These are phyloP conservation scores for Remorina albescens DNA, from an alignment of 2,797 vertebrate genomes.

Conservation along the genomic window DNA sequence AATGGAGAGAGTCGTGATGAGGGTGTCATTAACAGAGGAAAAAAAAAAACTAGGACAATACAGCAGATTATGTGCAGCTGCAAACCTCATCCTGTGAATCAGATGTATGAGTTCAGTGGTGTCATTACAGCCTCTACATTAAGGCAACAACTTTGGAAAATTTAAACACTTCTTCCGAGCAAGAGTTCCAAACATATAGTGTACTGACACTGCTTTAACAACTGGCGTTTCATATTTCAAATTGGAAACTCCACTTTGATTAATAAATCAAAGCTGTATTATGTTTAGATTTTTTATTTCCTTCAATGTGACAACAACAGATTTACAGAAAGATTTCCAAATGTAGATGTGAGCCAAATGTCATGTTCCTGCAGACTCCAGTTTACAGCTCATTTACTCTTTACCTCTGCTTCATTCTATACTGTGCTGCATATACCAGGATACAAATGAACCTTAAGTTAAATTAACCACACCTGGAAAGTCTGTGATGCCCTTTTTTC, in stretches of 20 bases:
- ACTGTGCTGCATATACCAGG: not conserved
- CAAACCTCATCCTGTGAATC: constrained; percentile 68
- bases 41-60: constrained; percentile 67
- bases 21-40: constrained; percentile 74
- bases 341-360: no score
- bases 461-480: not conserved
- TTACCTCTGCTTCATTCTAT: no score
- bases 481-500: not conserved
- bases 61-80: constrained; percentile 80
- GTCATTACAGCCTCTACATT: constrained; percentile 45
- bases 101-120: constrained; percentile 49
- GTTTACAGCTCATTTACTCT: not conserved
- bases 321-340: no score
- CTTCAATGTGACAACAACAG: not conserved
- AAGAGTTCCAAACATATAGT: constrained; percentile 9
- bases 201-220: constrained; percentile 1
- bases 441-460: not conserved
- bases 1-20: constrained; percentile 82
- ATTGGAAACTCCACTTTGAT: not conserved
- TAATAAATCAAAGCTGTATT: not conserved
- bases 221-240: not conserved
- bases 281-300: not conserved
- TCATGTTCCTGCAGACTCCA: no score
- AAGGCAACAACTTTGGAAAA: constrained; percentile 10
- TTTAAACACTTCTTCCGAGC: constrained; percentile 33